Evolutionary conservation across 2,797 vertebrate genomes (phyloP), one percentile per base, ranked within the genome.

Genomic region (Lemur catta): DNA sequence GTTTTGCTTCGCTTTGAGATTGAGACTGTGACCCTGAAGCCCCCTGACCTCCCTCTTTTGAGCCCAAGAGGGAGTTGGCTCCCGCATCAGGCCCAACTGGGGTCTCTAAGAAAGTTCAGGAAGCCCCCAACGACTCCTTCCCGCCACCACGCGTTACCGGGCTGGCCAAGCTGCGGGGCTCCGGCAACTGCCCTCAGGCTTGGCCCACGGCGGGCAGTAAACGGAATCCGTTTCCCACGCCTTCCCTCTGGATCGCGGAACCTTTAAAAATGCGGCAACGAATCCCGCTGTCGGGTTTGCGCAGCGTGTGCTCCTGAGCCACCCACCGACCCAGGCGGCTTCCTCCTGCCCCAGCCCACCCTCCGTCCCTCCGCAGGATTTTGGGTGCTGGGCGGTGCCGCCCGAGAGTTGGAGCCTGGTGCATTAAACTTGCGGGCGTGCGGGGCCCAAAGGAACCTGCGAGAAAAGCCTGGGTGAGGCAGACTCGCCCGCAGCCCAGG

Each of bases 151-250:
- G 33, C 33, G 1, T n/a, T 65, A 65, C 7, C n/a, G 3, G 63
- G 17, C n/a, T 1, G 1, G 63, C 33, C 0, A 7, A 15, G 48
- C 52, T 0, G 0, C 35, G 0, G 20, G 41, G 52, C 67, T 78
- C 52, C 12, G 0, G 38, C 38, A 12, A 22, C 71, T 1, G 43
- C 15, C 35, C 33, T 6, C 26, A 6, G 61, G n/a, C 61, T 61
- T 13, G 2, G 9, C 55, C 74, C 33, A 3, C 69, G 0, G 28
- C 50, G 69, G 75, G 82, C 71, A 38, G 8, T 28, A 33, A 96
- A 92, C 85, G 69, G 84, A 92, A 84, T 95, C 57, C 33, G 43
- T 28, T 92, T 93, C 89, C 75, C 88, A 84, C 50, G 78, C 41
- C 26, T 33, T 48, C 35, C 41, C 43, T n/a, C 55, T 65, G 4